A percentile compares a stretch with the other conserved stretches of the same genome.
Evolutionary conservation across 2,113 vertebrate genomes (phyloP).

Genomic region (Sphyrna mokarran): DNA sequence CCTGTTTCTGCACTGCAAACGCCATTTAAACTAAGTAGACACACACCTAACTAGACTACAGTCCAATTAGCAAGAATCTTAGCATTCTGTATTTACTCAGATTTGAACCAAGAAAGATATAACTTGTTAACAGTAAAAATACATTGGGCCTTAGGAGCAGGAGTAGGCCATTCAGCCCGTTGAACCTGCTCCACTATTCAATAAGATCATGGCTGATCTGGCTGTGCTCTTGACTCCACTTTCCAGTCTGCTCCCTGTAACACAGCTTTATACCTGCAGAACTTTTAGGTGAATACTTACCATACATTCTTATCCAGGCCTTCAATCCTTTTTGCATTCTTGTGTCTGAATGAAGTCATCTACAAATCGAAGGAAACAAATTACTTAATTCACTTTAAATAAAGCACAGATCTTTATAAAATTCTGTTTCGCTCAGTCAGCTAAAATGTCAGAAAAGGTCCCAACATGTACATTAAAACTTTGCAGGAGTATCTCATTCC

Average conservation of each 20-base stretch:
- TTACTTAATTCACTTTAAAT: background rate
- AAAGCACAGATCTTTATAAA: background rate
- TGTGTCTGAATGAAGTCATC: slow-evolving; percentile 70
- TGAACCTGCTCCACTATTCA: too few relatives aligned
- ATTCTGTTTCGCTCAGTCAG: background rate
- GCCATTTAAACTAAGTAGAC: background rate
- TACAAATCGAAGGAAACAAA: slow-evolving; percentile 49
- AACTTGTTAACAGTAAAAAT: background rate
- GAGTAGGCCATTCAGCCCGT: too few relatives aligned
- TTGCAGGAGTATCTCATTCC: too few relatives aligned
- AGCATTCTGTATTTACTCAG: background rate
- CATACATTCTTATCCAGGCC: slow-evolving; percentile 86
- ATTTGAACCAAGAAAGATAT: background rate
- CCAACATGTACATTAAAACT: background rate
- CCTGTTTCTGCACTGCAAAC: background rate
- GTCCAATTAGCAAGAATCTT: background rate
- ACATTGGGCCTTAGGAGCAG: too few relatives aligned
- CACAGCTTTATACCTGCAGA: background rate
- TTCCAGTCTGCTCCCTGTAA: too few relatives aligned
- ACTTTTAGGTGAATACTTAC: slow-evolving; percentile 57
- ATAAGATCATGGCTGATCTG: too few relatives aligned
- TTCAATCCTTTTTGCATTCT: slow-evolving; percentile 77
- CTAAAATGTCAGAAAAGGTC: background rate
- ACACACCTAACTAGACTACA: background rate
- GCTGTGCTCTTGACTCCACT: too few relatives aligned